Evolutionary conservation across 2,797 vertebrate species (phyloP), one percentile per base, ranked within the genome.

Genomic region (Hypotaenidia okinawae): DNA sequence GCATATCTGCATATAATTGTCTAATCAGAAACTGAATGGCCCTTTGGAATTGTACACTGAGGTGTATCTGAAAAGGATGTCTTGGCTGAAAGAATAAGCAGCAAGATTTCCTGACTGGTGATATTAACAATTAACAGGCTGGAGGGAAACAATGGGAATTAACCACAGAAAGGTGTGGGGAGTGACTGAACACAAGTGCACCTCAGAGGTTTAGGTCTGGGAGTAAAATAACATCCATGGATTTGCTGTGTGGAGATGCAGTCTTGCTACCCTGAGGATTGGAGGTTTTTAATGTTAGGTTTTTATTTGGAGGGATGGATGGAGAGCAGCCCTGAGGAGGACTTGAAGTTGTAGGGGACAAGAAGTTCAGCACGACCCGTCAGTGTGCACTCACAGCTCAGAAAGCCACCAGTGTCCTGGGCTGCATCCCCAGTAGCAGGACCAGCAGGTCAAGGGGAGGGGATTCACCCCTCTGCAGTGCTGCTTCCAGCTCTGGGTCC

Each of bases 1-100:
- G 37, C 80, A 13, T 45, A 78, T 96, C 94, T 94, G 54, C 58
- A 25, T 91, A 11, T 91, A 90, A 75, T 91, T 94, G 69, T 55
- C 62, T 84, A 54, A 83, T 72, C 25, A 49, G 82, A 41, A 78
- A 10, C 47, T 51, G 76, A 95, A 64, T 86, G 82, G 73, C 39
- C 75, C 45, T 89, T 85, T 92, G 64, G 37, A 89, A 70, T 23
- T 61, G 57, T 62, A 78, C 43, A 14, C 32, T 47, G 82, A 77
- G 73, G 51, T 93, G 2, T 75, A 59, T 66, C n/a, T 45, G 61
- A 81, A 66, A 57, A 73, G 15, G 23, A 52, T 62, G 78, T 72
- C 75, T 77, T 80, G 72, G 43, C 57, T 92, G 76, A 64, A 81
- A 84, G 83, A 81, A 16, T 13, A 35, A 91, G 63, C 12, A 86